Percentiles rank a stretch among this genome's conserved stretches.
These are phyloP conservation scores for Hypanus sabinus DNA, from an alignment of 2,113 vertebrate genomes.

Conservation along the genomic window DNA sequence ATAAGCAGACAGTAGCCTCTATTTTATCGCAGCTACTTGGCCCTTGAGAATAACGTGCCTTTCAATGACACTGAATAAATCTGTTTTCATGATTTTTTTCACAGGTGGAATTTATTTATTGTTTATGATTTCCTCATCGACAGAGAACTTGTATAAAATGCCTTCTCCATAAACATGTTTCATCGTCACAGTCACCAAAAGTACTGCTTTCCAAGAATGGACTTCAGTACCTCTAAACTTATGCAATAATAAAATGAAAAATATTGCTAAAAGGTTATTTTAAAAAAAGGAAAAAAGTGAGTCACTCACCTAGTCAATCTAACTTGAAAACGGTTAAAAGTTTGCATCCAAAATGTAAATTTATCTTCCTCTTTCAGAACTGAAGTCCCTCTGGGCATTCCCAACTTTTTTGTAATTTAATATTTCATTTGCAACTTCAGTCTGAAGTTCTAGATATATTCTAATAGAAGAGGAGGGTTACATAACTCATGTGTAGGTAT, in stretches of 20 bases:
- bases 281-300: neutral
- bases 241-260: neutral
- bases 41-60: neutral
- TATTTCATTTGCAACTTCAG: neutral
- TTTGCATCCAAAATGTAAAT: neutral
- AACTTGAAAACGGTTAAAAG: neutral
- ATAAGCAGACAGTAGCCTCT: neutral
- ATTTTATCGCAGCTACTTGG: neutral
- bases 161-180: neutral
- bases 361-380: neutral
- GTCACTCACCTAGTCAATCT: neutral
- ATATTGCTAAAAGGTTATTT: neutral
- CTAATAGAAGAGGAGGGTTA: neutral
- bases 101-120: neutral
- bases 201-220: neutral
- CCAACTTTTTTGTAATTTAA: neutral
- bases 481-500: neutral
- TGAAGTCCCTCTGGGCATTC: neutral
- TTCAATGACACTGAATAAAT: neutral
- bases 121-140: neutral
- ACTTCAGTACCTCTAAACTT: neutral
- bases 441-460: slow-evolving; percentile 13
- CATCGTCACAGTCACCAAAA: neutral
- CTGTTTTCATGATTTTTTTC: neutral
- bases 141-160: neutral